Conservation (phyloP, 35 echinoderm and acorn worm genomes). For the Heliocidaris tuberculata region DNA sequence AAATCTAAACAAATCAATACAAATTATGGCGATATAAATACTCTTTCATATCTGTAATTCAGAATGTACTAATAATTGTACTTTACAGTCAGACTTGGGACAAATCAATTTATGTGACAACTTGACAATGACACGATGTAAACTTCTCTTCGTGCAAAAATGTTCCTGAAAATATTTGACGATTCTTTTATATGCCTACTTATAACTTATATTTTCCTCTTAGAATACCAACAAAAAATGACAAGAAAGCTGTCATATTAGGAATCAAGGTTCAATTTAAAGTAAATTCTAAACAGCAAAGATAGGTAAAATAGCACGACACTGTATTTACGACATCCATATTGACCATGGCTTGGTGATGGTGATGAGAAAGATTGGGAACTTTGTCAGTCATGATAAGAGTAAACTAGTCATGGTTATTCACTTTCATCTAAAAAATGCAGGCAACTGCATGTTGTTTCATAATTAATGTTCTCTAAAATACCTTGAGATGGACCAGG, state of each 20-base stretch:
- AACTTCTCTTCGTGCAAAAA: background rate
- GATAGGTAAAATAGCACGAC: too few relatives aligned
- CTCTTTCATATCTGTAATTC: background rate
- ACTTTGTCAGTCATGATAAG: too few relatives aligned
- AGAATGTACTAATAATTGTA: background rate
- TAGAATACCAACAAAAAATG: background rate
- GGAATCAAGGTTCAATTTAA: background rate
- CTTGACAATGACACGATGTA: background rate
- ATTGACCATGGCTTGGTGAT: too few relatives aligned
- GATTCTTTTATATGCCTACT: too few relatives aligned
- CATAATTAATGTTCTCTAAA: background rate
- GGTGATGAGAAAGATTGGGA: too few relatives aligned
- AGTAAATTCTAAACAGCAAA: background rate
- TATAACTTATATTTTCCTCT: background rate
- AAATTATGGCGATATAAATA: too few relatives aligned
- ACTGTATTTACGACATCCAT: too few relatives aligned
- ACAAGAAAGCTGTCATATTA: background rate
- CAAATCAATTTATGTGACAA: background rate
- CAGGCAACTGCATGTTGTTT: too few relatives aligned
- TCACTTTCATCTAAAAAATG: too few relatives aligned
- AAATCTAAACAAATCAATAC: too few relatives aligned
- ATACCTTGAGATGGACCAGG: slow-evolving; percentile 47
- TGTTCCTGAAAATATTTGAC: background rate
- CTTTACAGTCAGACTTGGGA: background rate
- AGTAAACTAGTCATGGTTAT: too few relatives aligned